Evolutionary conservation across 2,888 invertebrate genomes (phyloP).

Genomic region (Antitype chi): DNA sequence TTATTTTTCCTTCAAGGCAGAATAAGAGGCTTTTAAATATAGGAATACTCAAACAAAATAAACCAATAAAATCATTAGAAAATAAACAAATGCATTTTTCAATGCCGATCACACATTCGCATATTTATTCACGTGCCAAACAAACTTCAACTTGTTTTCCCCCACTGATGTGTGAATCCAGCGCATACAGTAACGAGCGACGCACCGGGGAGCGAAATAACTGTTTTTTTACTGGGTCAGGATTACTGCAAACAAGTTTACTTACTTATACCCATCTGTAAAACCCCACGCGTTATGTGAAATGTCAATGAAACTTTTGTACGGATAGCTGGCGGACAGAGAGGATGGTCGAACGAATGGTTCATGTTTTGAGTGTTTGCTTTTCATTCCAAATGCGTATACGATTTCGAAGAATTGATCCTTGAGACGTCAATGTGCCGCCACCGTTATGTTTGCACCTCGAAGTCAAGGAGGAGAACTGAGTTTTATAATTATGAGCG

Average conservation of each 20-base stretch:
- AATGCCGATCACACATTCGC: slow-evolving; percentile 14
- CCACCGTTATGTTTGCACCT: slow-evolving; percentile 17
- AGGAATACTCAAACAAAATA: background rate
- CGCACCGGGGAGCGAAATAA: slow-evolving; percentile 47
- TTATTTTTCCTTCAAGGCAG: background rate
- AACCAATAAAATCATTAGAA: background rate
- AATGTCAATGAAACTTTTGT: slow-evolving; percentile 42
- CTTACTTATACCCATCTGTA: slow-evolving; percentile 32
- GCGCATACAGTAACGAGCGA: slow-evolving; percentile 32
- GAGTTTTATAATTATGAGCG: background rate
- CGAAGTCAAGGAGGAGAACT: background rate
- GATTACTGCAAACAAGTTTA: slow-evolving; percentile 63
- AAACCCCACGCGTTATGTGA: slow-evolving; percentile 26
- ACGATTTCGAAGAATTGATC: slow-evolving; percentile 18
- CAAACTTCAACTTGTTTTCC: slow-evolving; percentile 35
- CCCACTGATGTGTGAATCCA: slow-evolving; percentile 35
- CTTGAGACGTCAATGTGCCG: slow-evolving; percentile 7
- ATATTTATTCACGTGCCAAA: slow-evolving; percentile 31
- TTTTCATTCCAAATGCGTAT: slow-evolving; percentile 27
- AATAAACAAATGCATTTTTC: background rate
- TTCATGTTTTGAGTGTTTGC: slow-evolving; percentile 43
- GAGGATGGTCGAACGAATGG: background rate
- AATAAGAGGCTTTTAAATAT: background rate
- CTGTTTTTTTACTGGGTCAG: slow-evolving; percentile 63
- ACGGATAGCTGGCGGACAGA: background rate